Evolutionary conservation across 2,888 invertebrate genomes (phyloP).

Genomic region (Tricholauxania praeusta): DNA sequence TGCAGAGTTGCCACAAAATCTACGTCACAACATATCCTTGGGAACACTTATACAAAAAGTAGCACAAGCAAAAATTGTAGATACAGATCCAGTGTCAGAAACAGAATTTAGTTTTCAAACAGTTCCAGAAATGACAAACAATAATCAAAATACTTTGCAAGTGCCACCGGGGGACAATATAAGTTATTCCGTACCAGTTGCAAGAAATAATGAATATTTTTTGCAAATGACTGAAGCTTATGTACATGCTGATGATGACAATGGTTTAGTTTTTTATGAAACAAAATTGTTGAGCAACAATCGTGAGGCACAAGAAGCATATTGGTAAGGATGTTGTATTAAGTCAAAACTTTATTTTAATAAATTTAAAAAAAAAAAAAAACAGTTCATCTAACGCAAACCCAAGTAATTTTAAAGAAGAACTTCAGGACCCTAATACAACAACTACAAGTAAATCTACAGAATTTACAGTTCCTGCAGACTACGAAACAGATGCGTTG

Average conservation of each 20-base stretch:
- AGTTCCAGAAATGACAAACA: constrained; percentile 47
- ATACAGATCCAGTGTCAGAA: constrained; percentile 44
- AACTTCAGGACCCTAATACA: constrained; percentile 52
- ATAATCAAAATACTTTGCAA: neutral
- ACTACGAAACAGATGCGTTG: constrained; percentile 77
- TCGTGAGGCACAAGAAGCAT: no score
- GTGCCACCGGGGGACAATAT: constrained; percentile 13
- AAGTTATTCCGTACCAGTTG: no score
- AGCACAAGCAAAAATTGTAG: constrained; percentile 52
- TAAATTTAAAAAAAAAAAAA: no score
- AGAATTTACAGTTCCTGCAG: constrained; percentile 72
- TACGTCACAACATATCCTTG: constrained; percentile 48
- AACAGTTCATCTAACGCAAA: no score
- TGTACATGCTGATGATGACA: constrained; percentile 79
- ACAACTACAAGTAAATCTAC: constrained; percentile 70
- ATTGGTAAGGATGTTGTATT: no score
- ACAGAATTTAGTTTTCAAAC: constrained; percentile 56
- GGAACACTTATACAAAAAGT: constrained; percentile 53
- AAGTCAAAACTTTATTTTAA: no score
- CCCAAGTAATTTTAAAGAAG: no score
- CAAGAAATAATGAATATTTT: constrained; percentile 53
- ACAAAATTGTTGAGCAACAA: constrained; percentile 58
- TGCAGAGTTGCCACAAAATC: constrained; percentile 14
- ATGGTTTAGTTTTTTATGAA: constrained; percentile 77
- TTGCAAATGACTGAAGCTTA: constrained; percentile 77